Percentiles rank a stretch among this genome's conserved stretches.
Evolutionary conservation across 2,113 vertebrate species (phyloP).

Genomic region (Columba livia): DNA sequence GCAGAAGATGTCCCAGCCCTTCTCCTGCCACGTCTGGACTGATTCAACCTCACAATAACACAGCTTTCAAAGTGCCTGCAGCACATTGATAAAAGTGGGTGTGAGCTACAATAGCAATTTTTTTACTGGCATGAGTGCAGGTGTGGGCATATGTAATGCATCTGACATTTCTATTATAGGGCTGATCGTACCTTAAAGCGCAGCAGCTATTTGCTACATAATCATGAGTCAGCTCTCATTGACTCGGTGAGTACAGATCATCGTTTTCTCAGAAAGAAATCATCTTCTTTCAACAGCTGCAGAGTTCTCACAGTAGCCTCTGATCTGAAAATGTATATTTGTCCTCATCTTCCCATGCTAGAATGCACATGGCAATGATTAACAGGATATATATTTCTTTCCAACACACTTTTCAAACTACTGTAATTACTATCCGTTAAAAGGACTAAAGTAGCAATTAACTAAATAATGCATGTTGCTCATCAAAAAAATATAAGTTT

Average conservation of each 20-base stretch:
- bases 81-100: not conserved
- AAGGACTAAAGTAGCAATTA: slow-evolving; percentile 36
- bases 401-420: not conserved
- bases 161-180: not conserved
- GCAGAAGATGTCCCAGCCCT: not conserved
- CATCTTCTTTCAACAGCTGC: not conserved
- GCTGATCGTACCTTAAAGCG: not conserved
- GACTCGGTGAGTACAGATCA: not conserved
- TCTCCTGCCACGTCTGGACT: not conserved
- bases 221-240: slow-evolving; percentile 23
- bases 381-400: not conserved
- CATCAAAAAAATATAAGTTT: slow-evolving; percentile 14
- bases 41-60: not conserved
- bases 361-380: not conserved
- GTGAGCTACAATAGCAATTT: not conserved
- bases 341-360: not conserved
- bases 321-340: not conserved
- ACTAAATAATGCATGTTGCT: slow-evolving; percentile 40
- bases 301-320: not conserved
- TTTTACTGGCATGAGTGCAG: not conserved
- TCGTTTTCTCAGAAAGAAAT: not conserved
- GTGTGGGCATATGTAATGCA: not conserved
- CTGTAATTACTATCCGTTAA: slow-evolving; percentile 5
- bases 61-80: not conserved
- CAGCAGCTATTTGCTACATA: slow-evolving; percentile 8